Evolutionary conservation across 1,140 invertebrate species (phyloP).

Genomic region (Rhagoletis pomonella): DNA sequence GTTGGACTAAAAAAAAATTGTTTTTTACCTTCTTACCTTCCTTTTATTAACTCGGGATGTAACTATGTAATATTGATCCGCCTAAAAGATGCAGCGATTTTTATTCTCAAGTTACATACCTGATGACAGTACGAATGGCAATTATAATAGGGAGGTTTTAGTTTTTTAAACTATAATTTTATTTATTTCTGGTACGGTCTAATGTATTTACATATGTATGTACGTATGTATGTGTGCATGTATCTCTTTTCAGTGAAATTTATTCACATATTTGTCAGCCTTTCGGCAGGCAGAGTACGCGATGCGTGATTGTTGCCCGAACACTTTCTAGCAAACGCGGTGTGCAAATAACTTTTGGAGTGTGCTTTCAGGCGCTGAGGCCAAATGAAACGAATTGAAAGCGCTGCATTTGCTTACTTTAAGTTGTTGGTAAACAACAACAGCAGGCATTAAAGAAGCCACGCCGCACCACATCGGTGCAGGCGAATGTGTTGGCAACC

Average conservation of each 20-base stretch:
- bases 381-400: constrained; percentile 35
- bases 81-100: no score
- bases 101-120: no score
- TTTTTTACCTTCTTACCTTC: no score
- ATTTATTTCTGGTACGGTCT: no score
- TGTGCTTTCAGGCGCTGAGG: constrained; percentile 6
- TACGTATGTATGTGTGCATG: background rate
- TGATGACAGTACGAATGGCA: no score
- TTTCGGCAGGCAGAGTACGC: background rate
- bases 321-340: background rate
- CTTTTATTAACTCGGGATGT: background rate
- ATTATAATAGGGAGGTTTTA: no score
- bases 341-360: background rate
- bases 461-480: background rate
- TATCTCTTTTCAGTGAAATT: background rate
- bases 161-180: no score
- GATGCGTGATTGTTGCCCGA: constrained; percentile 1
- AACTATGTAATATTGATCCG: no score
- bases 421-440: constrained; percentile 1
- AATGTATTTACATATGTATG: background rate
- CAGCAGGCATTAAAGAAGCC: background rate
- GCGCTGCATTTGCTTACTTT: background rate
- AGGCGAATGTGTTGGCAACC: background rate
- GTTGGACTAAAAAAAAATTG: no score
- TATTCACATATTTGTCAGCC: background rate